phyloP scores from a whole-genome alignment of 2,888 invertebrate genomes.

The Spodoptera littoralis region DNA sequence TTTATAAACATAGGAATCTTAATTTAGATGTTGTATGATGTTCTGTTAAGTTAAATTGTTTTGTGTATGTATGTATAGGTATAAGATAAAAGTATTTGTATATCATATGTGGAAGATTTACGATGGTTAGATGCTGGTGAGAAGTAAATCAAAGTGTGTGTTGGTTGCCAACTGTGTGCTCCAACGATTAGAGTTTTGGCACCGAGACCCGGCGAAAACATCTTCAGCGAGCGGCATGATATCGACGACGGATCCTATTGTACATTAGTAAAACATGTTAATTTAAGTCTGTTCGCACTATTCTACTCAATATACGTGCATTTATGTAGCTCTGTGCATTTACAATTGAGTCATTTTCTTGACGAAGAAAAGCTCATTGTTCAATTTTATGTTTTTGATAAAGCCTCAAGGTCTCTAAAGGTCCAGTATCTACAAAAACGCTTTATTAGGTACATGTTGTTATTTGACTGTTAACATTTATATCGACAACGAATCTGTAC shows the following conservation, averaged over 20 bases:
- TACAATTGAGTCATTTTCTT: not conserved
- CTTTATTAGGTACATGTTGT: too few relatives aligned
- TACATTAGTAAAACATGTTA: slow-evolving; percentile 68
- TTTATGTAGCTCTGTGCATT: not conserved
- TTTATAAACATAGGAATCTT: slow-evolving; percentile 53
- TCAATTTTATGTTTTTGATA: too few relatives aligned
- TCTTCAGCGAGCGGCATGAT: slow-evolving; percentile 69
- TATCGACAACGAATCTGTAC: too few relatives aligned
- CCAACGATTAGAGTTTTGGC: slow-evolving; percentile 81
- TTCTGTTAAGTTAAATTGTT: slow-evolving; percentile 58
- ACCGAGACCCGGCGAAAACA: slow-evolving; percentile 70
- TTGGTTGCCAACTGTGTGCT: slow-evolving; percentile 79
- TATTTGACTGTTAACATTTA: too few relatives aligned
- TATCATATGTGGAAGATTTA: slow-evolving; percentile 68
- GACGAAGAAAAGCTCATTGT: too few relatives aligned
- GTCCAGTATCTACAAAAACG: too few relatives aligned
- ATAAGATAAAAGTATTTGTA: slow-evolving; percentile 57
- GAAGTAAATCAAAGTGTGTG: slow-evolving; percentile 83
- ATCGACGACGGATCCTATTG: slow-evolving; percentile 68
- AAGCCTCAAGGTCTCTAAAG: too few relatives aligned
- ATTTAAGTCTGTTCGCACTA: slow-evolving; percentile 67
- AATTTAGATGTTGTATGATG: slow-evolving; percentile 56
- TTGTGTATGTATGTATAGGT: slow-evolving; percentile 45
- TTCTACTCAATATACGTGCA: slow-evolving; percentile 10
- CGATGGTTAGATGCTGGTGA: slow-evolving; percentile 76